Percentiles rank a stretch among this genome's conserved stretches.
Evolutionary conservation across 1,140 invertebrate genomes (phyloP).

Genomic region (Bombus ignitus): DNA sequence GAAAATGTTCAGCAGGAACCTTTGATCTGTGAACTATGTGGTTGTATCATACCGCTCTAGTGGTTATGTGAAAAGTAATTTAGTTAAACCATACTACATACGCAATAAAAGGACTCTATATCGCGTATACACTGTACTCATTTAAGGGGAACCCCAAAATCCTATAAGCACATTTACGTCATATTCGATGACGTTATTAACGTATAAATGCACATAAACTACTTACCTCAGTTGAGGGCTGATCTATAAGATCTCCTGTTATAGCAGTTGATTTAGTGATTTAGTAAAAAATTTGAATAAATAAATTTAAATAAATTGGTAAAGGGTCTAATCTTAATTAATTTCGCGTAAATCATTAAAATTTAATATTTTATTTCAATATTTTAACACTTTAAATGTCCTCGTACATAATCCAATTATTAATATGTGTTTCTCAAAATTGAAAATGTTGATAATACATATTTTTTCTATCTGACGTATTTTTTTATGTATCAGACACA

Average conservation of each 20-base stretch:
- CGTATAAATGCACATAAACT: conserved; percentile 28
- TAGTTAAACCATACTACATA: conserved; percentile 69
- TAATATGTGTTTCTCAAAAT: no score
- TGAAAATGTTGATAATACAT: no score
- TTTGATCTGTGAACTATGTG: conserved; percentile 71
- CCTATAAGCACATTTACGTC: conserved; percentile 21
- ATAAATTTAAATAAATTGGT: not conserved
- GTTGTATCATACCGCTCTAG: conserved; percentile 66
- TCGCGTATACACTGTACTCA: conserved; percentile 38
- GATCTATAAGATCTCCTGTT: not conserved
- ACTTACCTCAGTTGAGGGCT: not conserved
- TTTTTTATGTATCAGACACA: no score
- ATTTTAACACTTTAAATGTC: no score
- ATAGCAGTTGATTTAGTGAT: not conserved
- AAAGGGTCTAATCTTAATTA: not conserved
- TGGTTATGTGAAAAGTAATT: conserved; percentile 70
- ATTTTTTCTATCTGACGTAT: no score
- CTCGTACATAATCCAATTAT: no score
- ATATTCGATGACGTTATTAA: conserved; percentile 33
- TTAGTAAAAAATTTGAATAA: not conserved
- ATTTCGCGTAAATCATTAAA: no score
- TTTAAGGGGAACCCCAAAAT: conserved; percentile 52
- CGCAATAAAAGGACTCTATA: conserved; percentile 62
- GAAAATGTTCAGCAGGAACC: conserved; percentile 61
- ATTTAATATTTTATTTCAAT: no score